Conservation (phyloP, 2,797 vertebrate genomes). For the Manis javanica region DNA sequence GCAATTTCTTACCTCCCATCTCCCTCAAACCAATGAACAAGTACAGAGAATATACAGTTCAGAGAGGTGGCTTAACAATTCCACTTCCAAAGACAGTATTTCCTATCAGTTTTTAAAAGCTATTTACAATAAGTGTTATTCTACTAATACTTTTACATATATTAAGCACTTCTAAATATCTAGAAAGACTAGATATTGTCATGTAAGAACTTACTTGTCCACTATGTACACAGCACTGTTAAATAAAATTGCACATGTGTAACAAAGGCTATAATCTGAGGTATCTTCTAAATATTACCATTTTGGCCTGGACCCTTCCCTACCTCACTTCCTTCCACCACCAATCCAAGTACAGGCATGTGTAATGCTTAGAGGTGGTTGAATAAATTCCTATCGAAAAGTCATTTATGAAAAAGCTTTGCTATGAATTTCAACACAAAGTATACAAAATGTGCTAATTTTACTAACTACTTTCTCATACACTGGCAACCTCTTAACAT, state of each 20-base stretch:
- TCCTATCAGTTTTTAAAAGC: conserved; percentile 21
- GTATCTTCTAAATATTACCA: conserved; percentile 52
- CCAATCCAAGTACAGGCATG: not conserved
- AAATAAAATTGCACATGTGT: conserved; percentile 33
- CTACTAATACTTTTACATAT: conserved; percentile 20
- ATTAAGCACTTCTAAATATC: conserved; percentile 46
- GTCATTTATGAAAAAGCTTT: not conserved
- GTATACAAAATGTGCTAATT: conserved; percentile 50
- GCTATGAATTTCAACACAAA: conserved; percentile 55
- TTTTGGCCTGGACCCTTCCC: not conserved
- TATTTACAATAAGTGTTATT: conserved; percentile 20
- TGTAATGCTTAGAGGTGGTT: not conserved
- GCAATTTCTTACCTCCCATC: not conserved
- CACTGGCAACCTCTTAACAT: conserved; percentile 59
- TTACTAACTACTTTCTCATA: conserved; percentile 55
- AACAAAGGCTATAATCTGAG: conserved; percentile 47
- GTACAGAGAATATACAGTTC: not conserved
- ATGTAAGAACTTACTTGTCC: not conserved
- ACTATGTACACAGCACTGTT: not conserved
- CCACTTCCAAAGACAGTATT: not conserved
- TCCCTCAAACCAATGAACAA: not conserved
- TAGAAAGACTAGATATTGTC: no score
- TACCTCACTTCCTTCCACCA: not conserved
- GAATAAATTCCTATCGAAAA: conserved; percentile 28
- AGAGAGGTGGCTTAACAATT: not conserved